Conservation (phyloP, 2,113 vertebrate species). For the Muntiacus reevesi region DNA sequence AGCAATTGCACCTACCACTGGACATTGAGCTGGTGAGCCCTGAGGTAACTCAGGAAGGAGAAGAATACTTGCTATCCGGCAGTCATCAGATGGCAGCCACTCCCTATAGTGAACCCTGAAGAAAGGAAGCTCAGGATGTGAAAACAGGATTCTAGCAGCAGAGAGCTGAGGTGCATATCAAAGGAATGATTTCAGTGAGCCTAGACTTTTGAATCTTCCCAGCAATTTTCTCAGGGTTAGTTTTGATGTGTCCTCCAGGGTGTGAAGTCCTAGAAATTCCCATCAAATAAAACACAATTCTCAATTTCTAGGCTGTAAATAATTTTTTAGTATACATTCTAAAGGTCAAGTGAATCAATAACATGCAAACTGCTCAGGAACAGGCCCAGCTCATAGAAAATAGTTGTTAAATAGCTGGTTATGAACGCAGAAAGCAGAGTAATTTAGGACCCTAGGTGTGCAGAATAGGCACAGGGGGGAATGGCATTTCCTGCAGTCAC, state of each 20-base stretch:
- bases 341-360: background rate
- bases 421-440: background rate
- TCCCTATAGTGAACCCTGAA: background rate
- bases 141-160: background rate
- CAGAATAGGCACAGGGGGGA: background rate
- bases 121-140: background rate
- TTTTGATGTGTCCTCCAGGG: background rate
- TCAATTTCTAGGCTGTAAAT: background rate
- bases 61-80: background rate
- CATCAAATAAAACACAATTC: background rate
- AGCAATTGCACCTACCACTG: background rate
- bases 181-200: background rate
- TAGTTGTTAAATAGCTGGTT: too few species aligned
- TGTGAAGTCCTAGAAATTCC: background rate
- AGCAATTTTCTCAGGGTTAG: background rate
- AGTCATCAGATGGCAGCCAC: background rate
- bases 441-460: background rate
- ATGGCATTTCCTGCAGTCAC: background rate
- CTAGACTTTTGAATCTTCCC: background rate
- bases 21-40: background rate
- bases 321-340: background rate
- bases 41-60: background rate
- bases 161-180: background rate
- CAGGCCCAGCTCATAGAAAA: too few species aligned
- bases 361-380: background rate